Evolutionary conservation across 2,888 invertebrate species (phyloP), one percentile per base, ranked within the genome.

Genomic region (Orthonychiurus folsomi): DNA sequence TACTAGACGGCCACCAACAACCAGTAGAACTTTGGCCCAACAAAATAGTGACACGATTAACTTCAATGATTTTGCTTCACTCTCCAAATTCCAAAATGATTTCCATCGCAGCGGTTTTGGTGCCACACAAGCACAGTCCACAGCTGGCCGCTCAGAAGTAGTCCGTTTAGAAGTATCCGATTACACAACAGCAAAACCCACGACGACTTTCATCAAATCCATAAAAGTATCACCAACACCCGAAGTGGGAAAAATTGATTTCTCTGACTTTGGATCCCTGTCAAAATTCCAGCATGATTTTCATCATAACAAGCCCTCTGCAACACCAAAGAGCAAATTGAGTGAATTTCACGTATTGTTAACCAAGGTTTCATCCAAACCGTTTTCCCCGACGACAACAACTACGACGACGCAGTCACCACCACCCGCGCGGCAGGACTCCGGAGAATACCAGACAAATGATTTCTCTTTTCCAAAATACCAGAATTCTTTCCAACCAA

Each of bases 211-310:
- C 54, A 54, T 20, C 20, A n/a, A 21, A 21, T 3, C 12, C 12
- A 21, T 23, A 23, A 23, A 9, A n/a, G n/a, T n/a, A n/a, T n/a
- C n/a, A 54, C 54, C 25, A 54, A 21, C 2, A 54, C 9, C 54
- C 23, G 21, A 3, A 50, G 21, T 50, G n/a, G 37, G 37, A 37
- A 54, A 54, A 21, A 54, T 23, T 20, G 25, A 61, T 23, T 25
- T 56, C 28, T 25, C 5, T 24, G 55, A 55, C 25, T 55, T 55
- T 24, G 55, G 25, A 23, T 55, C 55, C 24, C 25, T 55, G 24
- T 25, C 25, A 15, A 55, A 55, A 24, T 55, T 55, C 24, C 55
- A 55, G n/a, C 9, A 3, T 5, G 5, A 55, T 15, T 55, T 55
- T n/a, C 55, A 55, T n/a, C n/a, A n/a, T n/a, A n/a, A n/a, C n/a